Conservation (phyloP, 1,140 invertebrate genomes). For the Macrosteles quadrilineatus region DNA sequence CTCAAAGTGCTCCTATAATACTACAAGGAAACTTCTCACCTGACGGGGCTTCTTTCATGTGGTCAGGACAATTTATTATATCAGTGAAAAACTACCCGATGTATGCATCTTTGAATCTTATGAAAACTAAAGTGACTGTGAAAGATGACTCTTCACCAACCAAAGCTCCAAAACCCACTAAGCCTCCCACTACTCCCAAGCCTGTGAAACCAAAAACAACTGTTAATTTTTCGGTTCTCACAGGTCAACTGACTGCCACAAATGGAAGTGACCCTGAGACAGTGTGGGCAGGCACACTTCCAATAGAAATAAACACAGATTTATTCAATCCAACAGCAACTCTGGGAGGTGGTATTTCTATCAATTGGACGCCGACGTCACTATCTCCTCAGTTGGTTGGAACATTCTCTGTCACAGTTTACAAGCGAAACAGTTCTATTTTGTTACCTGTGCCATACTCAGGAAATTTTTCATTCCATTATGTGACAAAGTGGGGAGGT, state of each 20-base stretch:
- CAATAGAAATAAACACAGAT: constrained; percentile 32
- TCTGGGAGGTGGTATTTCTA: constrained; percentile 8
- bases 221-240: constrained; percentile 10
- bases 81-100: neutral
- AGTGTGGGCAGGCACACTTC: constrained; percentile 25
- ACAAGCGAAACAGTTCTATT: neutral
- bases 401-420: constrained; percentile 20
- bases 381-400: neutral
- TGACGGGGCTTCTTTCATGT: constrained; percentile 15
- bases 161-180: neutral
- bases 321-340: constrained; percentile 16
- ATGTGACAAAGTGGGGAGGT: constrained; percentile 4
- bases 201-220: constrained; percentile 14
- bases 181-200: constrained; percentile 2
- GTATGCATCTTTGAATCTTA: neutral
- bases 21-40: constrained; percentile 24
- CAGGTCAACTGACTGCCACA: constrained; percentile 13
- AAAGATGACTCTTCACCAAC: neutral
- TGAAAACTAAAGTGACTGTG: constrained; percentile 11
- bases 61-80: constrained; percentile 24
- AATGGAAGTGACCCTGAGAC: constrained; percentile 16
- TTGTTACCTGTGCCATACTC: neutral
- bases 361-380: constrained; percentile 15
- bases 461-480: constrained; percentile 27
- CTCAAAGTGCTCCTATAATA: constrained; percentile 12